Base-by-base conservation (phyloP, 2,888 invertebrate genomes). In the Taphrorychus bicolor region DNA sequence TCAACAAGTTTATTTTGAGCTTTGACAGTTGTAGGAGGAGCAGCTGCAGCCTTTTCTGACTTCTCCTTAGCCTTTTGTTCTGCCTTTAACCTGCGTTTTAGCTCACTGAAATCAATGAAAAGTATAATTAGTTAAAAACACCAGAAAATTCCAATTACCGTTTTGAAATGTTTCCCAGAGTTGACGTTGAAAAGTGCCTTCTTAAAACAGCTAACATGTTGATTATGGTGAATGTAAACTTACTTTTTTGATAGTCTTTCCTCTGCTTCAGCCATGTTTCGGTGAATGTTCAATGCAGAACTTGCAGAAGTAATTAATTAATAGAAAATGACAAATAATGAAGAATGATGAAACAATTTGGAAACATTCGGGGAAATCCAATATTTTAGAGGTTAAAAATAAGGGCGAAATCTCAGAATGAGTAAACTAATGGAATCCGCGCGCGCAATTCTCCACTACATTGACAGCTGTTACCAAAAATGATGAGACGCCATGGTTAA, bases 51-150 rank as follows among this genome's bases (percentile, higher is more conserved):
- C 72, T 86, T 86, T 14, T 86, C 86, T 7, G 84, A 86, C 79
- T 97, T 96, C 77, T 97, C 95, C 80, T 95, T 93, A 9, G 93
- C 90, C 80, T 98, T 98, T 81, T 97, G 93, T 79, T 97, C 95
- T 5, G 93, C 92, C 83, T 98, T 98, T 64, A 92, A 80, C 9
- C 95, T 88, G 66, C 98, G 87, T 84, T 99, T 99, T 74, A 94
- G 85, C 84, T 98, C 98, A 87, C 98, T 98, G 16, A 2, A 45
- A 45, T 16, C 9, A 45, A 17, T n/a, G 14, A 2, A 45, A 17
- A 5, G 42, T 54, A 40, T 21, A 54, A 54, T 65, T 65, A 65
- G 48, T 61, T 58, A 32, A 53, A 58, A 51, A 53, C 53, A 14
- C 23, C 1, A 14, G n/a, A 45, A 4, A 9, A 5, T n/a, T n/a